Conservation (phyloP, 2,888 invertebrate species). For the Archaeoteleia sp. region DNA sequence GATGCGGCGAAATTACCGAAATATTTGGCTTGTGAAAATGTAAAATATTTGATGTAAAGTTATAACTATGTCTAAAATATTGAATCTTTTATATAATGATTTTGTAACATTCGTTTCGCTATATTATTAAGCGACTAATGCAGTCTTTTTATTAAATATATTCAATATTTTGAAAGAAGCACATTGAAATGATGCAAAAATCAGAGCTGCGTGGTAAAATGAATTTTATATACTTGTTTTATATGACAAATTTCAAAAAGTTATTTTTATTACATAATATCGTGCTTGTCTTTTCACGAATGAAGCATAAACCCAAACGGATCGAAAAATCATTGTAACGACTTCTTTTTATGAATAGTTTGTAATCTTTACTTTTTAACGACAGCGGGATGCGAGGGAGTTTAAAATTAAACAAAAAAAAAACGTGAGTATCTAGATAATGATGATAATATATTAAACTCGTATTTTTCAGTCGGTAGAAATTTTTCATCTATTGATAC, state of each 20-base stretch:
- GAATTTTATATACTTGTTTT: no score
- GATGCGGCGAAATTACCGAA: no score
- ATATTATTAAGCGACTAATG: no score
- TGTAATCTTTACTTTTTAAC: constrained; percentile 28
- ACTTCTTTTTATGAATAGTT: constrained; percentile 28
- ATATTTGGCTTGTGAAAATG: no score
- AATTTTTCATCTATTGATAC: constrained; percentile 53
- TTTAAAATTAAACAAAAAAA: constrained; percentile 19
- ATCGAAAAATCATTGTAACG: constrained; percentile 31
- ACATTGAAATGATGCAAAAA: no score
- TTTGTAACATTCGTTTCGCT: no score
- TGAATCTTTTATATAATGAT: no score
- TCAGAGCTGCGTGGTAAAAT: no score
- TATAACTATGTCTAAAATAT: no score
- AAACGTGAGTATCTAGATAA: constrained; percentile 33
- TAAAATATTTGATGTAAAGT: no score
- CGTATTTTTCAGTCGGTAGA: constrained; percentile 50
- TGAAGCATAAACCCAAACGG: constrained; percentile 28
- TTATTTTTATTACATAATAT: constrained; percentile 26
- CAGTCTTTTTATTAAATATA: no score
- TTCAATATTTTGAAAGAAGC: no score
- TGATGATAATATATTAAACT: constrained; percentile 41
- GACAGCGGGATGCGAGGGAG: constrained; percentile 24
- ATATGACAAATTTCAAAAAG: constrained; percentile 28
- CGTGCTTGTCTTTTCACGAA: constrained; percentile 31